Evolutionary conservation across 2,888 invertebrate genomes (phyloP).

Genomic region (Xylota segnis): DNA sequence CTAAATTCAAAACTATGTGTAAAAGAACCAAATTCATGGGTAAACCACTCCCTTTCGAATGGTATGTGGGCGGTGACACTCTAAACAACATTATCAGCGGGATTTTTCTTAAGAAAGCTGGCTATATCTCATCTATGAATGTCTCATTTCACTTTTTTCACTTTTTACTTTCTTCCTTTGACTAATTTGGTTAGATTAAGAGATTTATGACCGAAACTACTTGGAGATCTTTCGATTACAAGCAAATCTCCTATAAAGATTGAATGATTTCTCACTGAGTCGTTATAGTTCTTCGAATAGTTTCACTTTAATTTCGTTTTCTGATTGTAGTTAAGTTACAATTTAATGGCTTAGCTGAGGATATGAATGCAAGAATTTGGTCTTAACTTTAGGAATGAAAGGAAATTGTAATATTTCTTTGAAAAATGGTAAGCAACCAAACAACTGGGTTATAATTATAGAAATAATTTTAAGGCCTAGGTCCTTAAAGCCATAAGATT

Average conservation of each 20-base stretch:
- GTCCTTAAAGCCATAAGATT: no score
- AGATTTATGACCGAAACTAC: conserved; percentile 13
- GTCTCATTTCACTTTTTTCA: conserved; percentile 23
- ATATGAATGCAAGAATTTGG: background rate
- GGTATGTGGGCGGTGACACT: background rate
- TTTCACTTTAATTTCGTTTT: background rate
- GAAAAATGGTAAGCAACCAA: no score
- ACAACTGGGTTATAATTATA: no score
- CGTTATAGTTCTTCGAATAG: background rate
- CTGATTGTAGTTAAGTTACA: background rate
- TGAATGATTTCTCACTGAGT: background rate
- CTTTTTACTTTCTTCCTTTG: background rate
- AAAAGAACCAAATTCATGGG: background rate
- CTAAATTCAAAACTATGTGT: no score
- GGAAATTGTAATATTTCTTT: no score
- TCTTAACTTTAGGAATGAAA: no score
- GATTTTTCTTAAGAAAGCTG: conserved; percentile 1
- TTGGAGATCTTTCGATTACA: conserved; percentile 4
- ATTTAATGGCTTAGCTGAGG: background rate
- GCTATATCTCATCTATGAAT: background rate
- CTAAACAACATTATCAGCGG: background rate
- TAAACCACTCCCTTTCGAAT: background rate
- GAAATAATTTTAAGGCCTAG: no score
- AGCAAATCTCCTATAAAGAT: conserved; percentile 13
- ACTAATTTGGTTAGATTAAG: conserved; percentile 7